A percentile compares a stretch with the other conserved stretches of the same genome.
Conservation (phyloP, 2,797 vertebrate genomes). For the Microctenopoma stevenorrisi region DNA sequence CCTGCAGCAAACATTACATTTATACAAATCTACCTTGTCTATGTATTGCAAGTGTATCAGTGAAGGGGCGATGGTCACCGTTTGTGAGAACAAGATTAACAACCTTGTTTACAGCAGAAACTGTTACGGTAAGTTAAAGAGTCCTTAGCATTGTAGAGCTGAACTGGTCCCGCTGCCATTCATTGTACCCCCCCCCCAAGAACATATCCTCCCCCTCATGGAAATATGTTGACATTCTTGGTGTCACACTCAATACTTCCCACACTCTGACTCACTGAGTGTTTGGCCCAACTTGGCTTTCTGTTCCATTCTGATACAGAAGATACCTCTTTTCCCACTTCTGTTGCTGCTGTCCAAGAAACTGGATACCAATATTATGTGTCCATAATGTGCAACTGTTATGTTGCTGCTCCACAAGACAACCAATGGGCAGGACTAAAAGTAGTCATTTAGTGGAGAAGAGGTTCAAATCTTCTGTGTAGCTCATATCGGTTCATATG, state of each 20-base stretch:
- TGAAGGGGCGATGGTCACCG: too few relatives aligned
- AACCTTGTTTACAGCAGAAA: neutral
- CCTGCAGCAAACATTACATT: neutral
- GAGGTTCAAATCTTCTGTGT: too few relatives aligned
- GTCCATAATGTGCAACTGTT: conserved; percentile 10
- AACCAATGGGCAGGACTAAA: neutral
- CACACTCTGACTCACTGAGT: conserved; percentile 65
- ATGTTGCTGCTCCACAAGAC: neutral
- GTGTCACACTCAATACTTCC: conserved; percentile 70
- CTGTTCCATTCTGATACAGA: conserved; percentile 18
- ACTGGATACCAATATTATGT: neutral
- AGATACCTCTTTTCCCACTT: conserved; percentile 27
- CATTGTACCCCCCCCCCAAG: conserved; percentile 34
- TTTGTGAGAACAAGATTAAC: neutral
- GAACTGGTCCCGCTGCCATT: conserved; percentile 13
- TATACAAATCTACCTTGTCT: neutral
- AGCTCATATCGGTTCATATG: too few relatives aligned
- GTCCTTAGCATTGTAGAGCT: neutral
- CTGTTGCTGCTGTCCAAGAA: conserved; percentile 15
- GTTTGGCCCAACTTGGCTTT: conserved; percentile 59
- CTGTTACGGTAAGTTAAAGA: neutral
- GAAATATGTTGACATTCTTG: conserved; percentile 77
- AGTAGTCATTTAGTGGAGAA: too few relatives aligned
- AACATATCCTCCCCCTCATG: conserved; percentile 61
- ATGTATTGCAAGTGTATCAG: too few relatives aligned